Evolutionary conservation across 2,888 invertebrate genomes (phyloP), one percentile per base, ranked within the genome.

Genomic region (Drosophila suboccidentalis): DNA sequence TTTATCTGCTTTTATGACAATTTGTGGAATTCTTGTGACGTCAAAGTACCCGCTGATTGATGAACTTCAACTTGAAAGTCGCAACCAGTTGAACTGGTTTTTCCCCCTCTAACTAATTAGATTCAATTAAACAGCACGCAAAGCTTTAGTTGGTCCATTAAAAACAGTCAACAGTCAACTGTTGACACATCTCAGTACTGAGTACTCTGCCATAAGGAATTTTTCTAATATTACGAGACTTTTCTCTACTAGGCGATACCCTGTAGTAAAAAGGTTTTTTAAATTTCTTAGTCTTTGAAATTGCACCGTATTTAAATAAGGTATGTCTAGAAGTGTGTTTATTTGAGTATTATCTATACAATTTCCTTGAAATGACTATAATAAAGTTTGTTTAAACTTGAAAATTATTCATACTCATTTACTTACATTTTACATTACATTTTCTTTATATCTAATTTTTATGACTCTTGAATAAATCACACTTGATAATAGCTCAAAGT

Each of bases 81-180:
- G 22, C 47, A 47, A 64, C 77, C 68, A 65, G 78, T 67, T 62
- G 46, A 68, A 80, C 78, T 61, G 81, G 78, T 78, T 78, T 80
- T 38, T 15, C 53, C 53, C 65, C 43, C 58, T 57, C n/a, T 29
- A 50, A 59, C 64, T 60, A 65, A 65, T 65, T 65, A 65, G 65
- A 65, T 65, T 44, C 43, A 51, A 60, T 51, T 65, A 47, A 65
- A 65, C 44, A 64, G 50, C 41, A 64, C 60, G 64, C 64, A 50
- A 47, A 34, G 47, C 34, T 15, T 15, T 11, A 58, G 49, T 59
- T 63, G 57, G 46, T 34, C 38, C 17, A 22, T 36, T 55, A 47
- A 36, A 54, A 46, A 26, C 36, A 61, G 36, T 43, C 53, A 46
- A 44, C 55, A 55, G 44, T 57, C 57, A 46, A 46, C 36, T 46